Evolutionary conservation across 2,113 vertebrate genomes (phyloP).

Genomic region (Clarias macrocephalus): DNA sequence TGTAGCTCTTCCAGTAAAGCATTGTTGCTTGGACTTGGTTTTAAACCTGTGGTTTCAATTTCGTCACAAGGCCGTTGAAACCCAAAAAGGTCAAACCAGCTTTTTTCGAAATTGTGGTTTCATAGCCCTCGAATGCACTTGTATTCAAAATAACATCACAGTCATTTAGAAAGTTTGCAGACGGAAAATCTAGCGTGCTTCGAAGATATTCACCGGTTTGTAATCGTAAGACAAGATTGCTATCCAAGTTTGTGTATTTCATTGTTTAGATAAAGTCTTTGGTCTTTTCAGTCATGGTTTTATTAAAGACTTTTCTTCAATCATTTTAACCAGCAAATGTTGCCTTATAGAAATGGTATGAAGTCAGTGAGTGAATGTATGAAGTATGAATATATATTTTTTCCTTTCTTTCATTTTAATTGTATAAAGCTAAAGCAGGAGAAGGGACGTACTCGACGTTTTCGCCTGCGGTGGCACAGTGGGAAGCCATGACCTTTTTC

Average conservation of each 20-base stretch:
- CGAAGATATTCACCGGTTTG: neutral
- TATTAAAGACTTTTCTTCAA: neutral
- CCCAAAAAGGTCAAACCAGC: neutral
- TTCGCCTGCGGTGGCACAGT: slow-evolving; percentile 87
- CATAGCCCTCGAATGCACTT: neutral
- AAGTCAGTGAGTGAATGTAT: neutral
- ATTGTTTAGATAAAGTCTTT: neutral
- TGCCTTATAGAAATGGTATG: neutral
- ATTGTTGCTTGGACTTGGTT: neutral
- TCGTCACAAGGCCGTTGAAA: neutral
- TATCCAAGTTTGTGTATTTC: neutral
- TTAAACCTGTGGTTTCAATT: neutral
- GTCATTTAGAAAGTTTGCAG: neutral
- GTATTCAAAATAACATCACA: neutral
- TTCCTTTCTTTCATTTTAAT: neutral
- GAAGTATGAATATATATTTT: neutral
- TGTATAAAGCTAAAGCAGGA: slow-evolving; percentile 73
- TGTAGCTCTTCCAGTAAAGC: neutral
- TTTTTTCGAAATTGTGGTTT: neutral
- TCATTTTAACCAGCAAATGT: neutral
- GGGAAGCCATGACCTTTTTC: slow-evolving; percentile 96
- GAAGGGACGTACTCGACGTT: slow-evolving; percentile 84
- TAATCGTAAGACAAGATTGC: neutral
- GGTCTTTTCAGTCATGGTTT: no score
- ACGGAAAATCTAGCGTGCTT: neutral